Conservation (phyloP, 2,888 invertebrate species). For the Ormyrus thymus region DNA sequence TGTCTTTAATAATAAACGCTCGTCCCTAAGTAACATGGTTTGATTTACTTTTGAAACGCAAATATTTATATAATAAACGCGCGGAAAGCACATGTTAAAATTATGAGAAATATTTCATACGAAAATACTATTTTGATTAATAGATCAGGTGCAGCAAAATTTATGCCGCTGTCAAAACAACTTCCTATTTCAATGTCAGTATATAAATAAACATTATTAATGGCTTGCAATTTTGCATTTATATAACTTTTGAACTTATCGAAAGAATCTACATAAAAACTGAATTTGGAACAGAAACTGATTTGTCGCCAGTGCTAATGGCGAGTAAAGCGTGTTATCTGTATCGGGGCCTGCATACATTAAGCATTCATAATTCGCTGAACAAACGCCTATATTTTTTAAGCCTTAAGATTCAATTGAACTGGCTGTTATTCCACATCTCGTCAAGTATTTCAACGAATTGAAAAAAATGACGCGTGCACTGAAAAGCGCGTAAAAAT, state of each 20-base stretch:
- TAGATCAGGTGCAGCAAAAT: conserved; percentile 43
- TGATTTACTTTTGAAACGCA: too few relatives aligned
- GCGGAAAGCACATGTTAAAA: neutral
- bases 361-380: conserved; percentile 2
- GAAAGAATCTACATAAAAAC: conserved; percentile 41
- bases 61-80: neutral
- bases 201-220: conserved; percentile 44
- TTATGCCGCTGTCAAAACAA: conserved; percentile 48
- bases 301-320: neutral
- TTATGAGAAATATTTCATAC: conserved; percentile 7
- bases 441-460: too few relatives aligned
- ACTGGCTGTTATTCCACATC: too few relatives aligned
- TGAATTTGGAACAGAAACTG: conserved; percentile 29
- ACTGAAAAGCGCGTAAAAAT: too few relatives aligned
- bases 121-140: conserved; percentile 43
- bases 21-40: too few relatives aligned
- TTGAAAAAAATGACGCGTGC: too few relatives aligned
- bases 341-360: neutral
- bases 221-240: conserved; percentile 40
- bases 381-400: too few relatives aligned
- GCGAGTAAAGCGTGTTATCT: neutral
- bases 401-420: too few relatives aligned
- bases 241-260: conserved; percentile 47
- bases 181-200: conserved; percentile 35
- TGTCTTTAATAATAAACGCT: too few relatives aligned